Evolutionary conservation across 2,888 invertebrate genomes (phyloP).

Genomic region (Chaetoderma sp.): DNA sequence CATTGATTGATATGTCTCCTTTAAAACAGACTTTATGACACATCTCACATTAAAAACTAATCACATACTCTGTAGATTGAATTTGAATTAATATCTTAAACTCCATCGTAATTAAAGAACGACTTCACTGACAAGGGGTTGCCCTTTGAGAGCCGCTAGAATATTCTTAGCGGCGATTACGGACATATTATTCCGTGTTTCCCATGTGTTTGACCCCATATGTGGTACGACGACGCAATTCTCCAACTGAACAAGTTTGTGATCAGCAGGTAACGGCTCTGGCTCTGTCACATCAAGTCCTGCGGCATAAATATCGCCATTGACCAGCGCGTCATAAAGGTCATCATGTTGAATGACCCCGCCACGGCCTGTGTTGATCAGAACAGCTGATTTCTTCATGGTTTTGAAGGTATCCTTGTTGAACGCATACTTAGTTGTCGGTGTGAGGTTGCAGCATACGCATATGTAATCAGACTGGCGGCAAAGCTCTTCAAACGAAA

Average conservation of each 20-base stretch:
- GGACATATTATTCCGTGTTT: slow-evolving; percentile 84
- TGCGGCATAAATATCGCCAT: slow-evolving; percentile 81
- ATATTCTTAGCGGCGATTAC: slow-evolving; percentile 84
- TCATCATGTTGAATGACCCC: slow-evolving; percentile 79
- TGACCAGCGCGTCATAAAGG: slow-evolving; percentile 80
- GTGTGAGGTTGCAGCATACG: slow-evolving; percentile 81
- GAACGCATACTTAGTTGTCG: slow-evolving; percentile 84
- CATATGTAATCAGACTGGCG: slow-evolving; percentile 86
- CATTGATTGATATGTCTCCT: too few species aligned
- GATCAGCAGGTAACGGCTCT: slow-evolving; percentile 86
- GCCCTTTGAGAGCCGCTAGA: slow-evolving; percentile 79
- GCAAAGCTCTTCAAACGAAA: slow-evolving; percentile 80
- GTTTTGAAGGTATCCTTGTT: slow-evolving; percentile 81
- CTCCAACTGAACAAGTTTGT: slow-evolving; percentile 79
- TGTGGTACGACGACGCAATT: slow-evolving; percentile 91
- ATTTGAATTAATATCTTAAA: too few species aligned
- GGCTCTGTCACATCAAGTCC: slow-evolving; percentile 93
- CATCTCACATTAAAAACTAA: too few species aligned
- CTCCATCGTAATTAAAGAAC: not conserved
- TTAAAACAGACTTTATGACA: too few species aligned
- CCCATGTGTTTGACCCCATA: slow-evolving; percentile 85
- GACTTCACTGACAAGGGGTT: slow-evolving; percentile 68
- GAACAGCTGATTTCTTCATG: slow-evolving; percentile 88
- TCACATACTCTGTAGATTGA: too few species aligned
- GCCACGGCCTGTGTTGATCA: slow-evolving; percentile 86